A percentile compares a stretch with the other conserved stretches of the same genome.
Conservation (phyloP, 2,888 invertebrate genomes). For the Hydroisotoma schaefferi region DNA sequence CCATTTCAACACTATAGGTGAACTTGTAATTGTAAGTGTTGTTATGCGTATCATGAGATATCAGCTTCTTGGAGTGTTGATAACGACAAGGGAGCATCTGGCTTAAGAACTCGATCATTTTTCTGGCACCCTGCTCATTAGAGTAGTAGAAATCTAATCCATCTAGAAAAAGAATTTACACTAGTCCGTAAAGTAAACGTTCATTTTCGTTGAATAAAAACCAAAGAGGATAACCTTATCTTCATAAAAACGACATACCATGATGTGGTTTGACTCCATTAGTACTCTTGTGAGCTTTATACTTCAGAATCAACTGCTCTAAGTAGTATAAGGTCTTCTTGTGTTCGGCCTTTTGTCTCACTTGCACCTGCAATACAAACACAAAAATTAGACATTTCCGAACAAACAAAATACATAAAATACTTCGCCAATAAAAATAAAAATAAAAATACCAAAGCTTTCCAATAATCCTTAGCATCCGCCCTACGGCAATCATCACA, state of each 20-base stretch:
- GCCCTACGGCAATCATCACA: constrained; percentile 95
- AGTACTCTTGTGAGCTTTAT: constrained; percentile 85
- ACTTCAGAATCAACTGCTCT: constrained; percentile 94
- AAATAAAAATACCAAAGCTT: constrained; percentile 62
- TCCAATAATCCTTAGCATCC: constrained; percentile 98
- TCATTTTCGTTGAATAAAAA: constrained; percentile 13
- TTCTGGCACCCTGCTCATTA: constrained; percentile 82
- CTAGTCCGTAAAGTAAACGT: constrained; percentile 71
- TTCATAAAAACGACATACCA: constrained; percentile 57
- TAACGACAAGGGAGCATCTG: constrained; percentile 83
- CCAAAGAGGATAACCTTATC: not conserved
- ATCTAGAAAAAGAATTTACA: constrained; percentile 58
- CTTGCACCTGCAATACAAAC: constrained; percentile 65
- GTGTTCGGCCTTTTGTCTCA: constrained; percentile 81
- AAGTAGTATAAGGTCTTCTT: constrained; percentile 97
- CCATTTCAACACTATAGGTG: constrained; percentile 89
- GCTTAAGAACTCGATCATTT: constrained; percentile 89
- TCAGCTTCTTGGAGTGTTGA: constrained; percentile 86
- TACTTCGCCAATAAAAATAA: constrained; percentile 7
- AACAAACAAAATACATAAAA: not conserved
- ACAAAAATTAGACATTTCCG: not conserved
- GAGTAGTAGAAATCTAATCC: constrained; percentile 94
- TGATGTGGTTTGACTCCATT: constrained; percentile 80
- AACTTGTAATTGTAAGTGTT: constrained; percentile 96
- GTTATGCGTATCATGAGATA: constrained; percentile 96